Evolutionary conservation across 2,113 vertebrate species (phyloP).

Genomic region (Leptobrachium leishanense): DNA sequence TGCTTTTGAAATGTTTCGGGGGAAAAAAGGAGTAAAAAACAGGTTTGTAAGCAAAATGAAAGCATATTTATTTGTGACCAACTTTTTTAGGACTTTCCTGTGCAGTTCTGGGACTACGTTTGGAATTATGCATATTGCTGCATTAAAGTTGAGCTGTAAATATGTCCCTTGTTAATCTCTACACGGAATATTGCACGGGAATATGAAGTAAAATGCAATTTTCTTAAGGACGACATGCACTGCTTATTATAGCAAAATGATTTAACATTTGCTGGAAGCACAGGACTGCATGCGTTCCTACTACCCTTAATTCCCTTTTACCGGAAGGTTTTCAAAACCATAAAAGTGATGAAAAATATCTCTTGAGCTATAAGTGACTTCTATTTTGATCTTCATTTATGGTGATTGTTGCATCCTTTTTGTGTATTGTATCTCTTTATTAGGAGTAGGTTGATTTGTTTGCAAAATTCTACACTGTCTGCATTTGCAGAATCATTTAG

Average conservation of each 20-base stretch:
- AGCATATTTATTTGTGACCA: neutral
- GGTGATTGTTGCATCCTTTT: too few species aligned
- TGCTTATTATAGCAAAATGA: slow-evolving; percentile 22
- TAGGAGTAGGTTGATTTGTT: too few species aligned
- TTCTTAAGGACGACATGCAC: slow-evolving; percentile 1
- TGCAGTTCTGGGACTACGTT: neutral
- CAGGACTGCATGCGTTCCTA: too few species aligned
- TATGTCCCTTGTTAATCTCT: slow-evolving; percentile 16
- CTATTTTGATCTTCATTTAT: too few species aligned
- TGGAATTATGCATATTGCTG: neutral
- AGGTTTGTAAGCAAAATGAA: neutral
- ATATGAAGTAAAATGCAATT: slow-evolving; percentile 20
- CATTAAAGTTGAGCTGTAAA: slow-evolving; percentile 19
- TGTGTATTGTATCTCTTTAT: too few species aligned
- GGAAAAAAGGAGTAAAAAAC: too few species aligned
- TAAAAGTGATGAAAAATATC: neutral
- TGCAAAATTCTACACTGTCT: too few species aligned
- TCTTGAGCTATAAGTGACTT: too few species aligned
- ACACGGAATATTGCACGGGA: neutral
- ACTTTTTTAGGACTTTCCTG: neutral
- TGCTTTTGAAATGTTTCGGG: too few species aligned
- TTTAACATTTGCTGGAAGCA: neutral
- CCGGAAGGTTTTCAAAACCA: neutral
- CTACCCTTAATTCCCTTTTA: neutral
- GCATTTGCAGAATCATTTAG: too few species aligned